A percentile compares a stretch with the other conserved stretches of the same genome.
These are phyloP conservation scores for Muscicapa striata DNA, from an alignment of 2,797 vertebrate genomes.

Conservation along the genomic window DNA sequence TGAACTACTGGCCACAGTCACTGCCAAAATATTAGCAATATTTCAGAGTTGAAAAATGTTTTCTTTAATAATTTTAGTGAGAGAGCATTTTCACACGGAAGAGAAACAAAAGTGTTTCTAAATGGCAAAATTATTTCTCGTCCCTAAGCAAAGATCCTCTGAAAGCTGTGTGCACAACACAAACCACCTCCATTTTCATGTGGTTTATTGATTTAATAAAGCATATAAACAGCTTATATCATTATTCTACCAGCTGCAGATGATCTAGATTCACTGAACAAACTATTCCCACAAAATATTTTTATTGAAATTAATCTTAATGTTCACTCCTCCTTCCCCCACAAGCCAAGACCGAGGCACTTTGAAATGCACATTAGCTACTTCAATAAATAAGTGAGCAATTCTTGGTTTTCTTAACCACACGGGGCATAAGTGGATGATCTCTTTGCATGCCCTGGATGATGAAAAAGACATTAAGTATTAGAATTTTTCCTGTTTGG, in stretches of 20 bases:
- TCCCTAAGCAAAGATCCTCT: background rate
- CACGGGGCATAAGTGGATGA: background rate
- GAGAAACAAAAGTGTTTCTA: background rate
- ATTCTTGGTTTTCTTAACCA: constrained; percentile 36
- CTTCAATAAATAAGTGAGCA: constrained; percentile 35
- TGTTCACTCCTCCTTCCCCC: background rate
- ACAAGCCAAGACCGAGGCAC: background rate
- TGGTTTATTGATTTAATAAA: constrained; percentile 25
- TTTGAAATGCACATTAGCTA: constrained; percentile 16
- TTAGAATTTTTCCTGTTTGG: constrained; percentile 46
- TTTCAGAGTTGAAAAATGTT: constrained; percentile 12
- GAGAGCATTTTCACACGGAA: background rate
- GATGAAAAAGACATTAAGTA: constrained; percentile 3
- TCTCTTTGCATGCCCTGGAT: background rate
- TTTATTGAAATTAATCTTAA: constrained; percentile 11
- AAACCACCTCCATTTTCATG: background rate
- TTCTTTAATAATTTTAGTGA: constrained; percentile 31
- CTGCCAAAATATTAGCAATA: constrained; percentile 28
- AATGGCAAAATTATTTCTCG: background rate
- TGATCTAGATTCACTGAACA: background rate
- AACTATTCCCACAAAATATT: constrained; percentile 28
- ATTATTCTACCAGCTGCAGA: background rate
- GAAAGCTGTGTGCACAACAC: background rate
- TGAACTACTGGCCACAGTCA: background rate
- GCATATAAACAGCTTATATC: background rate